Evolutionary conservation across 2,888 invertebrate species (phyloP).

Genomic region (Brassicogethes aeneus): DNA sequence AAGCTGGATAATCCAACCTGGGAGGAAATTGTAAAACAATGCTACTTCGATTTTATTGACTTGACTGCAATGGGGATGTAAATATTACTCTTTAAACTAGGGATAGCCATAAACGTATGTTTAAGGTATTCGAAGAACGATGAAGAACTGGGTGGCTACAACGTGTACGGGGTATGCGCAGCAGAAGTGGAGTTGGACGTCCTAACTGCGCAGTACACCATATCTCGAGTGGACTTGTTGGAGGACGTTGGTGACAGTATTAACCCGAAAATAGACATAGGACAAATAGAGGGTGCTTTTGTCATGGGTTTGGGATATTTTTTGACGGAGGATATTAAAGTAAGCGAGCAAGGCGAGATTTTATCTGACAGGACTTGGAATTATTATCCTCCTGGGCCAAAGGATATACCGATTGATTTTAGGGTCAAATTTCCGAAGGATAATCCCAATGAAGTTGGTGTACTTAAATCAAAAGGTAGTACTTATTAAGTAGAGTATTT

Average conservation of each 20-base stretch:
- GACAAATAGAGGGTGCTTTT: constrained; percentile 72
- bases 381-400: constrained; percentile 67
- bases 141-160: constrained; percentile 47
- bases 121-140: constrained; percentile 6
- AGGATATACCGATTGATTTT: constrained; percentile 71
- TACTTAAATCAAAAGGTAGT: constrained; percentile 65
- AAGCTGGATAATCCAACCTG: constrained; percentile 46
- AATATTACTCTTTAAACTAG: too few relatives aligned
- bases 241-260: constrained; percentile 64
- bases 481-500: neutral
- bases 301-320: constrained; percentile 55
- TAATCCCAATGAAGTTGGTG: constrained; percentile 54
- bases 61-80: constrained; percentile 54
- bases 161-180: constrained; percentile 54
- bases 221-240: constrained; percentile 59
- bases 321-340: constrained; percentile 57
- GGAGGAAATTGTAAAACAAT: constrained; percentile 47
- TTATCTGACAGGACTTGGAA: constrained; percentile 74
- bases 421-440: constrained; percentile 60
- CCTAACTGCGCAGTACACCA: constrained; percentile 64
- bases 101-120: neutral
- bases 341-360: constrained; percentile 53
- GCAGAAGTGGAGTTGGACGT: constrained; percentile 71
- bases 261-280: constrained; percentile 62
- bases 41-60: constrained; percentile 46